Evolutionary conservation across 2,113 vertebrate species (phyloP).

Genomic region (Tachysurus fulvidraco): DNA sequence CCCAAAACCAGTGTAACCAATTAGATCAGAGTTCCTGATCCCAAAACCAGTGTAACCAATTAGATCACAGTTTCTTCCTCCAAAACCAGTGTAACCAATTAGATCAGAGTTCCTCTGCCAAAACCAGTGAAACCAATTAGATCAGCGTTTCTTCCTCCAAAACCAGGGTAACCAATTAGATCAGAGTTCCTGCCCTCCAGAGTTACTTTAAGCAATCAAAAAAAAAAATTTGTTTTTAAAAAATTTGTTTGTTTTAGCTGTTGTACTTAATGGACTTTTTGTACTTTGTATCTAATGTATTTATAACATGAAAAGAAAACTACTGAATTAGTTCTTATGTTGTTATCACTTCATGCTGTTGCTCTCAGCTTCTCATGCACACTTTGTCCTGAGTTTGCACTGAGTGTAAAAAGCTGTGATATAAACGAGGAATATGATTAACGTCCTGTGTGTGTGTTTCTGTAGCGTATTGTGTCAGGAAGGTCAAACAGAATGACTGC

Average conservation of each 20-base stretch:
- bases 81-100: background rate
- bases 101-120: background rate
- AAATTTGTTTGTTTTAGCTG: background rate
- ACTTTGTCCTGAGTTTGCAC: background rate
- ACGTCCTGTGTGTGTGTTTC: background rate
- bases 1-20: background rate
- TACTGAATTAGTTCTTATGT: background rate
- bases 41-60: background rate
- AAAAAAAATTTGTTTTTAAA: too few species aligned
- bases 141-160: background rate
- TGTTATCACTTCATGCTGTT: background rate
- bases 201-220: background rate
- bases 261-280: background rate
- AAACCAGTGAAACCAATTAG: background rate
- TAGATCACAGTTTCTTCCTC: background rate
- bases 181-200: background rate
- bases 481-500: background rate
- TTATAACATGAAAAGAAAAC: background rate
- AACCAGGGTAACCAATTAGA: background rate
- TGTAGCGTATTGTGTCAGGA: background rate
- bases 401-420: background rate
- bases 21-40: background rate
- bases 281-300: background rate
- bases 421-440: background rate
- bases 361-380: background rate